Conservation (phyloP, 2,888 invertebrate genomes). For the Ectropis crepuscularia region DNA sequence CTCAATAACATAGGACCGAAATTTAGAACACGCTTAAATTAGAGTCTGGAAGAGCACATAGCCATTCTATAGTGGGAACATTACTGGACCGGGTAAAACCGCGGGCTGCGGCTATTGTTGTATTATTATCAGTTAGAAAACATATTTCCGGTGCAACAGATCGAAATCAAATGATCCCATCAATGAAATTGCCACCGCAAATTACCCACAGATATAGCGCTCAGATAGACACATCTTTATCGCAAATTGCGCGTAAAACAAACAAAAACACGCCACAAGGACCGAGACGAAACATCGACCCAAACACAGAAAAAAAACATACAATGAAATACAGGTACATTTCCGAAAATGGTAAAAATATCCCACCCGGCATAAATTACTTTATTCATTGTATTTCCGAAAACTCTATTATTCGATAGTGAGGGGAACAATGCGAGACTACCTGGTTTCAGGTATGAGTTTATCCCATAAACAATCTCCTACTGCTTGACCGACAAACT, state of each 20-base stretch:
- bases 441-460: conserved; percentile 75
- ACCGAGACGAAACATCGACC: conserved; percentile 72
- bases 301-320: conserved; percentile 63
- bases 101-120: no score
- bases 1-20: no score
- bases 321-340: conserved; percentile 63
- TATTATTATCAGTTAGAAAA: conserved; percentile 46
- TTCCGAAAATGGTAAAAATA: conserved; percentile 77
- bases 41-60: no score
- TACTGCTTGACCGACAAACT: conserved; percentile 55
- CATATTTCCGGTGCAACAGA: conserved; percentile 45
- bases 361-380: conserved; percentile 78
- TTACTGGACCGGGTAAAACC: no score
- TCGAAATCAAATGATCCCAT: conserved; percentile 72
- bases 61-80: no score
- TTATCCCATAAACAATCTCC: conserved; percentile 71
- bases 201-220: conserved; percentile 52
- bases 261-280: conserved; percentile 71
- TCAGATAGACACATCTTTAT: conserved; percentile 60
- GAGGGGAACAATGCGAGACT: conserved; percentile 71
- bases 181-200: conserved; percentile 66
- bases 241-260: conserved; percentile 81
- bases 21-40: no score
- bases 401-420: conserved; percentile 80
- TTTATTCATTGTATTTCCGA: conserved; percentile 80